A percentile compares a stretch with the other conserved stretches of the same genome.
phyloP scores from a whole-genome alignment of 1,140 invertebrate genomes.

The Luehdorfia chinensis region DNA sequence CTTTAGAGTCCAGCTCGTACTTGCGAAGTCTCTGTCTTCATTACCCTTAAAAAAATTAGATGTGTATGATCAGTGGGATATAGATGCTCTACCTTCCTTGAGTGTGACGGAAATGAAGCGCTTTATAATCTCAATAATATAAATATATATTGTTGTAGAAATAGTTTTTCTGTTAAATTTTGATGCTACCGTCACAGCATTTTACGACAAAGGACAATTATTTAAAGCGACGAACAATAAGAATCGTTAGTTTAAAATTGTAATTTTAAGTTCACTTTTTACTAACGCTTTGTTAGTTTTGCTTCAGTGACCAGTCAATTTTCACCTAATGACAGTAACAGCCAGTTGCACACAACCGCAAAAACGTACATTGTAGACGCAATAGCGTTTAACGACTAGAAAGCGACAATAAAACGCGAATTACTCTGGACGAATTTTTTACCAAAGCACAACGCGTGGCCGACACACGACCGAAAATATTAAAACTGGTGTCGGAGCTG shows the following conservation, averaged over 20 bases:
- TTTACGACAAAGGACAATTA: too few species aligned
- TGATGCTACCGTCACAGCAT: too few species aligned
- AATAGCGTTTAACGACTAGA: constrained; percentile 62
- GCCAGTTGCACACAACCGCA: constrained; percentile 38
- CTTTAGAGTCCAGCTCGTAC: too few species aligned
- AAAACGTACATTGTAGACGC: constrained; percentile 41
- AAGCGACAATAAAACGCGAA: constrained; percentile 71
- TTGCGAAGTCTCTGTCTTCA: too few species aligned
- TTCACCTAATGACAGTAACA: constrained; percentile 39
- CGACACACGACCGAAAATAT: constrained; percentile 65
- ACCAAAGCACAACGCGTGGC: constrained; percentile 64
- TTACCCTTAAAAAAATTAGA: too few species aligned
- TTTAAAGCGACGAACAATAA: constrained; percentile 12
- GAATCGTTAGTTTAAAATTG: background rate
- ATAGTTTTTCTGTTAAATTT: too few species aligned
- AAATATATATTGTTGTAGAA: too few species aligned
- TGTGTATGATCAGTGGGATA: too few species aligned
- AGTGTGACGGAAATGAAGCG: too few species aligned
- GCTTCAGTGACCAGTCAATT: constrained; percentile 42
- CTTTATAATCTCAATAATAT: too few species aligned
- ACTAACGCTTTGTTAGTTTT: constrained; percentile 23
- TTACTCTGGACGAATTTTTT: constrained; percentile 70
- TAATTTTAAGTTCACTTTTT: constrained; percentile 28
- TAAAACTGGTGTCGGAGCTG: constrained; percentile 75
- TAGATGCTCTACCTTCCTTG: too few species aligned